Conservation (phyloP, 2,888 invertebrate genomes). For the Tromatobia lineatoria region DNA sequence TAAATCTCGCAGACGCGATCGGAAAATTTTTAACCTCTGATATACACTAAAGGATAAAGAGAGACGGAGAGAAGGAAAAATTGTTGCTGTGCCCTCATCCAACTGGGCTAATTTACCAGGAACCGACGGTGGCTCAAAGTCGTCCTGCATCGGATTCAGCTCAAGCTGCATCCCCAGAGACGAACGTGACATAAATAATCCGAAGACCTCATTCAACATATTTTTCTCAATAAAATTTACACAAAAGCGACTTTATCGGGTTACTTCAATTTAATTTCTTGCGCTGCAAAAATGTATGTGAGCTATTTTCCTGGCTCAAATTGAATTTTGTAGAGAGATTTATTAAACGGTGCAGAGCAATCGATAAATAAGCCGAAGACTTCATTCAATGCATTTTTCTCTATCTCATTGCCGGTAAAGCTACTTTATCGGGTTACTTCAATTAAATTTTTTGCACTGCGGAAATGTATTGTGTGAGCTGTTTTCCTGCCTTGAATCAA, state of each 20-base stretch:
- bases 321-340: neutral
- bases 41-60: neutral
- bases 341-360: too few relatives aligned
- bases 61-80: neutral
- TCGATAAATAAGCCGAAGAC: slow-evolving; percentile 20
- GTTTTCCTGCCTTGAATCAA: neutral
- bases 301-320: neutral
- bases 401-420: neutral
- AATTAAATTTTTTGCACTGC: neutral
- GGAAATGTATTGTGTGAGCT: neutral
- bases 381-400: neutral
- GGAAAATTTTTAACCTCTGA: slow-evolving; percentile 41
- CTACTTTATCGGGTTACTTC: neutral
- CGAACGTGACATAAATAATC: slow-evolving; percentile 42
- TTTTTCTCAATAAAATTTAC: neutral
- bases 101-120: slow-evolving; percentile 13
- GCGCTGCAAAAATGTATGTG: neutral
- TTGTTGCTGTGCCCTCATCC: slow-evolving; percentile 13
- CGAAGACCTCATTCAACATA: neutral
- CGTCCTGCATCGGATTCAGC: slow-evolving; percentile 28
- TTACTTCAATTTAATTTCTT: neutral
- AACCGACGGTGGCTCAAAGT: slow-evolving; percentile 1
- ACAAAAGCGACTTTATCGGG: neutral
- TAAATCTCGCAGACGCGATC: slow-evolving; percentile 49
- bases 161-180: neutral